Conservation (phyloP, 2,888 invertebrate species). For the Kryphioiulus occultus region DNA sequence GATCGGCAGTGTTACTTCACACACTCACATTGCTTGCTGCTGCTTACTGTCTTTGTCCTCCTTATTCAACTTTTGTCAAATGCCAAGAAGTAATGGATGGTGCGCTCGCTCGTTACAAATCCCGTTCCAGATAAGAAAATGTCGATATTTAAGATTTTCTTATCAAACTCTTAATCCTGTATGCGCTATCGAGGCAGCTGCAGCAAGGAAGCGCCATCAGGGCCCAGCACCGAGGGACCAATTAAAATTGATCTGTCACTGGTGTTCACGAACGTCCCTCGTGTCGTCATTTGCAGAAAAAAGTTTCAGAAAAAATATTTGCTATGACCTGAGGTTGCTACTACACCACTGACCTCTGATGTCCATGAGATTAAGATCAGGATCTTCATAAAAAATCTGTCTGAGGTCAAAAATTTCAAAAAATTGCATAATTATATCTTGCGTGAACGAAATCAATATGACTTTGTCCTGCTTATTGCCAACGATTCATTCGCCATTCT, state of each 20-base stretch:
- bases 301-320: neutral
- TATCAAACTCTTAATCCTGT: conserved; percentile 43
- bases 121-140: conserved; percentile 41
- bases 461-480: no score
- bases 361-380: no score
- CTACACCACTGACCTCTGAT: no score
- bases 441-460: no score
- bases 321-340: no score
- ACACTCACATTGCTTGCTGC: neutral
- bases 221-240: neutral
- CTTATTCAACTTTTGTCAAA: conserved; percentile 45
- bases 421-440: no score
- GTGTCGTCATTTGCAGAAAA: neutral
- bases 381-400: no score
- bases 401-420: no score
- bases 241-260: neutral
- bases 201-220: neutral
- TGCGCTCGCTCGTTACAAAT: conserved; percentile 44
- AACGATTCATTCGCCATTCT: no score
- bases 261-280: neutral
- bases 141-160: conserved; percentile 45
- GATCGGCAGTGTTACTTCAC: neutral
- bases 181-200: neutral
- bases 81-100: conserved; percentile 43
- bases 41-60: conserved; percentile 45